Conservation (phyloP, 2,888 invertebrate species). For the Rotaria socialis region DNA sequence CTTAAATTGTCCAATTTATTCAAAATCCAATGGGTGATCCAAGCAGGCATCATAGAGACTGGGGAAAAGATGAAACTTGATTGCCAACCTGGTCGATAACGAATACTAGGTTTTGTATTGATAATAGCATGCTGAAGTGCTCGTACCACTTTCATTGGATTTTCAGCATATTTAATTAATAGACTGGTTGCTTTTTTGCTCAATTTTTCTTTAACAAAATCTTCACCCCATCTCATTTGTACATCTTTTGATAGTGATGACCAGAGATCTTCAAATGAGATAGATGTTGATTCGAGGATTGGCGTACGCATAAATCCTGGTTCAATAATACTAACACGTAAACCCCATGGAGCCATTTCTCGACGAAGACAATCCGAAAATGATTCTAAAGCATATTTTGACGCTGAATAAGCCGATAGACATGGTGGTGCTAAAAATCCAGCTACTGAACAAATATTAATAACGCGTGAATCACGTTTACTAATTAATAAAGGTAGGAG, state of each 20-base stretch:
- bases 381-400: conserved; percentile 30
- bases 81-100: conserved; percentile 17
- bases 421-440: neutral
- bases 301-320: neutral
- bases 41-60: neutral
- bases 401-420: neutral
- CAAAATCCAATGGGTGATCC: neutral
- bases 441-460: neutral
- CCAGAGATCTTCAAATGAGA: neutral
- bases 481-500: neutral
- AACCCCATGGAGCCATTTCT: neutral
- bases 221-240: neutral
- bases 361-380: conserved; percentile 29
- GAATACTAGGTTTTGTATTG: neutral
- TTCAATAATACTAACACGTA: conserved; percentile 12
- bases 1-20: too few species aligned
- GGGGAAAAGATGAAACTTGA: neutral
- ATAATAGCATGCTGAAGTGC: neutral
- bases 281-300: neutral
- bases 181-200: neutral
- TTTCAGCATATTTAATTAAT: neutral
- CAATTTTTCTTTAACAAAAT: neutral
- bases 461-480: neutral
- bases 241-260: neutral
- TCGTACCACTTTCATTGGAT: neutral